Percentiles rank a stretch among this genome's conserved stretches.
Conservation (phyloP, 2,888 invertebrate genomes). For the Phyllotreta cruciferae region DNA sequence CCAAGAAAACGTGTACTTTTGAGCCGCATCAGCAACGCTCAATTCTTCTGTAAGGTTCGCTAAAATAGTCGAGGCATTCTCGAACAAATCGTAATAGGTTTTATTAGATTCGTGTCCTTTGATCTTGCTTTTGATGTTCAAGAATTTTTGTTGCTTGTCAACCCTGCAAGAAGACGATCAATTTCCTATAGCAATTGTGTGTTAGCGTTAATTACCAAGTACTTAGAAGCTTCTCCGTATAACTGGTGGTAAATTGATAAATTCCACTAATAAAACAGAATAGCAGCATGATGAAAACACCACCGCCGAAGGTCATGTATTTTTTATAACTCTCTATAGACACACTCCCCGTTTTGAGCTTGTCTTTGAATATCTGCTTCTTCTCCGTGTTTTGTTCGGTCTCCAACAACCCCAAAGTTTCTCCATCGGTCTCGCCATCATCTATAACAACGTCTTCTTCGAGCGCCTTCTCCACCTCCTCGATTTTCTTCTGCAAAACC, state of each 20-base stretch:
- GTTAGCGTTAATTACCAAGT: slow-evolving; percentile 33
- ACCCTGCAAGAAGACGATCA: slow-evolving; percentile 37
- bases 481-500: background rate
- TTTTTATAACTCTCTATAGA: slow-evolving; percentile 44
- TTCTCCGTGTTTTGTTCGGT: slow-evolving; percentile 40
- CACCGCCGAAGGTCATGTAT: slow-evolving; percentile 47
- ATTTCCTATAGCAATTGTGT: background rate
- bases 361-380: slow-evolving; percentile 46
- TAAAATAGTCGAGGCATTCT: background rate
- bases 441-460: background rate
- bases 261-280: slow-evolving; percentile 36
- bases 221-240: slow-evolving; percentile 42
- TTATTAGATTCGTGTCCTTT: background rate
- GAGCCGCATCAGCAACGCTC: background rate
- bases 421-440: background rate
- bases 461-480: background rate
- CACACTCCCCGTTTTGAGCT: slow-evolving; percentile 46
- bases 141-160: slow-evolving; percentile 40
- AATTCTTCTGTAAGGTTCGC: background rate
- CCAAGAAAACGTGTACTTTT: slow-evolving; percentile 18
- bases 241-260: slow-evolving; percentile 42
- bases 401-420: slow-evolving; percentile 28
- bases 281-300: slow-evolving; percentile 37
- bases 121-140: slow-evolving; percentile 24
- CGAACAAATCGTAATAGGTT: background rate